These are phyloP conservation scores for Sterrhoptilus dennistouni DNA, from an alignment of 2,113 vertebrate genomes.

Conservation along the genomic window DNA sequence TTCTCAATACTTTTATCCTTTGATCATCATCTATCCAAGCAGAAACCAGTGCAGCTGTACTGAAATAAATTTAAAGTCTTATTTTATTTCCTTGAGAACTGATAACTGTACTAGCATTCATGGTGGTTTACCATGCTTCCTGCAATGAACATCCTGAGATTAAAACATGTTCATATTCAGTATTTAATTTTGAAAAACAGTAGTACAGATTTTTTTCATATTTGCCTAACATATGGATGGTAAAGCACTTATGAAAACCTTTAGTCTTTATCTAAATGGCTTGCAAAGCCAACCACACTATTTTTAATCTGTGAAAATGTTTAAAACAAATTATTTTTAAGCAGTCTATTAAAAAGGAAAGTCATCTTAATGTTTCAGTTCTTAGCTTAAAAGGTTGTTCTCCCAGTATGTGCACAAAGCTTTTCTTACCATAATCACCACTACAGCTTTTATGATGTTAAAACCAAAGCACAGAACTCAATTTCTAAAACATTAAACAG, in stretches of 20 bases:
- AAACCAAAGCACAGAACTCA: neutral
- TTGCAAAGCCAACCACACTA: neutral
- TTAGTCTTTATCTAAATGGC: neutral
- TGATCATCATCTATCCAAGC: neutral
- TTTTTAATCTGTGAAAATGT: neutral
- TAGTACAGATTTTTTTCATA: neutral
- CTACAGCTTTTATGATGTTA: neutral
- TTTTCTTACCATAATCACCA: neutral
- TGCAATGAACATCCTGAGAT: neutral
- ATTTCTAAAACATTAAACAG: neutral
- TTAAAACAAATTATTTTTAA: neutral
- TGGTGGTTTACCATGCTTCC: neutral
- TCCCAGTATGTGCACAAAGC: fast-evolving
- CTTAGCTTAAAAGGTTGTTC: neutral
- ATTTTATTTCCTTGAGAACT: neutral
- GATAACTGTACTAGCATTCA: neutral
- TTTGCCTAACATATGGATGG: neutral
- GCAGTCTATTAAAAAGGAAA: neutral
- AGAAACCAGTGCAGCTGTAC: neutral
- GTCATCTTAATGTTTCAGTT: neutral
- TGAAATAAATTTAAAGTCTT: neutral
- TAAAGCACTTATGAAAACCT: neutral
- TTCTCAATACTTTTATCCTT: neutral
- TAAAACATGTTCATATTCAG: neutral
- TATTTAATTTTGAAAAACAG: neutral